Evolutionary conservation across 2,113 vertebrate genomes (phyloP).

Genomic region (Oenanthe melanoleuca): DNA sequence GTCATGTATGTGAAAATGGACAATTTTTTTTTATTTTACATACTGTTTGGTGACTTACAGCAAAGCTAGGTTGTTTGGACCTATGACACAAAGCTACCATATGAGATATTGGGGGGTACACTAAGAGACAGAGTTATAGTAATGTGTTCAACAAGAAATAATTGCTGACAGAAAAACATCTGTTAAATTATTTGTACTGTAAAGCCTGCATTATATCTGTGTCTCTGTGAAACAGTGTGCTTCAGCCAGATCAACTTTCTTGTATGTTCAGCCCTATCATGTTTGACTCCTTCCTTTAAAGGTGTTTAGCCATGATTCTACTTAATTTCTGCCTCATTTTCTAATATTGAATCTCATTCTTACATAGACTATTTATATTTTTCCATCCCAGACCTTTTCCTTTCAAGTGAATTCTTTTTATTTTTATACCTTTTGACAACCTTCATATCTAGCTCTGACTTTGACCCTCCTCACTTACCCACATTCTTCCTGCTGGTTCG

Average conservation of each 20-base stretch:
- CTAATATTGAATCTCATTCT: neutral
- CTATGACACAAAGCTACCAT: neutral
- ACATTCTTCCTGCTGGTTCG: neutral
- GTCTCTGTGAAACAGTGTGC: neutral
- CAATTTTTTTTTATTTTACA: neutral
- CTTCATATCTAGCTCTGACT: neutral
- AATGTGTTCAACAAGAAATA: neutral
- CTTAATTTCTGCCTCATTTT: neutral
- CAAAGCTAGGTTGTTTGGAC: neutral
- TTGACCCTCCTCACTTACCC: neutral
- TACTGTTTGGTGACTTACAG: neutral
- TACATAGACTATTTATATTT: neutral
- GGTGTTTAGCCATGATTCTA: neutral
- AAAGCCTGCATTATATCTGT: neutral
- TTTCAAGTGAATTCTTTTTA: neutral
- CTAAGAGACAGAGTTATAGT: neutral
- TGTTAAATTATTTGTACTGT: neutral
- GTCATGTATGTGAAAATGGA: neutral
- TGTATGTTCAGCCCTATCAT: neutral
- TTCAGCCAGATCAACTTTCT: neutral
- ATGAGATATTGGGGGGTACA: neutral
- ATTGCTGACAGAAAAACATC: neutral
- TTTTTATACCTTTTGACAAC: slow-evolving; percentile 17
- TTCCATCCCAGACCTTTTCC: neutral
- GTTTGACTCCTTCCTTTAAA: neutral